These are phyloP conservation scores for Cerastoderma edule DNA, from an alignment of 2,888 invertebrate species.

Conservation along the genomic window DNA sequence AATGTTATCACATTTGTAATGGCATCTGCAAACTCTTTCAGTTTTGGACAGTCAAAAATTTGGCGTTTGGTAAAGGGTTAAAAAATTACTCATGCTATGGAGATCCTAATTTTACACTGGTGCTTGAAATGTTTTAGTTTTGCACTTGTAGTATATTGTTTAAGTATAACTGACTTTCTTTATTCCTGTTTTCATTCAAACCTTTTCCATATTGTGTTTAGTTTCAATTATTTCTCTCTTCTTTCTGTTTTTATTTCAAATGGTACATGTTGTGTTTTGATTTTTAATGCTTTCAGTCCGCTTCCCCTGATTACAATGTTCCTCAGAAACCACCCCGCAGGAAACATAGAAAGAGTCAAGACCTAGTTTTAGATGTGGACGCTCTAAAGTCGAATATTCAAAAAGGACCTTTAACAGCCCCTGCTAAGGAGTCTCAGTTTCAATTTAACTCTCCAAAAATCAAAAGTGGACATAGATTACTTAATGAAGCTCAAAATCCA, in stretches of 20 bases:
- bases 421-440: slow-evolving; percentile 15
- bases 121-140: too few relatives aligned
- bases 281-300: slow-evolving; percentile 68
- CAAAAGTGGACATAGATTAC: background rate
- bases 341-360: slow-evolving; percentile 47
- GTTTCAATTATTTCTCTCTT: slow-evolving; percentile 11
- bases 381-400: background rate
- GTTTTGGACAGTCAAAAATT: too few relatives aligned
- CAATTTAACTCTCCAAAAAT: background rate
- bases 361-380: slow-evolving; percentile 17
- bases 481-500: background rate
- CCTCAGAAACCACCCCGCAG: slow-evolving; percentile 60
- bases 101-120: too few relatives aligned
- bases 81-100: too few relatives aligned
- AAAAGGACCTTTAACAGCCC: slow-evolving; percentile 29
- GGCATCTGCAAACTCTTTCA: too few relatives aligned
- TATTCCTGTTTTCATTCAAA: background rate
- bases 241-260: slow-evolving; percentile 11
- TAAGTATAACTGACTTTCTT: too few relatives aligned
- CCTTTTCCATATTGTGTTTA: background rate
- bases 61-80: too few relatives aligned
- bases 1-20: too few relatives aligned
- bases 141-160: too few relatives aligned
- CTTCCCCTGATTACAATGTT: slow-evolving; percentile 59
- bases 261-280: slow-evolving; percentile 52